A percentile compares a stretch with the other conserved stretches of the same genome.
Evolutionary conservation across 2,797 vertebrate species (phyloP).

Genomic region (Dicrostonyx torquatus): DNA sequence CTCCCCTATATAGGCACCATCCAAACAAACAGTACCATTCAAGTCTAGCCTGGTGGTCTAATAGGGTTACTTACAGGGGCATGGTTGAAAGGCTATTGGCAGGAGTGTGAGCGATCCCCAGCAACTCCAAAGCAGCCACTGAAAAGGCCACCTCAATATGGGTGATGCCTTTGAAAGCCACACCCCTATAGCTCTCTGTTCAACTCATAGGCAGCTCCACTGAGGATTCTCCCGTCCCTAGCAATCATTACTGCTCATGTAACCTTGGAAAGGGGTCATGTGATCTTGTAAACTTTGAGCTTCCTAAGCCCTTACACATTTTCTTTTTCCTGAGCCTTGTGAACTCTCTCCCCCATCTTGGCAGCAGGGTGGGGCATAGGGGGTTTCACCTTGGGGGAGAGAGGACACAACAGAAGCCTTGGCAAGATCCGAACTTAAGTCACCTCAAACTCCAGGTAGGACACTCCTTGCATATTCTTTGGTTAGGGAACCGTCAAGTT

Average conservation of each 20-base stretch:
- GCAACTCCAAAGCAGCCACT: not conserved
- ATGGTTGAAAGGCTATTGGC: not conserved
- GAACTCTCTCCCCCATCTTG: not conserved
- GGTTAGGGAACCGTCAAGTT: not conserved
- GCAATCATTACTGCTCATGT: not conserved
- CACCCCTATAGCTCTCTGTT: not conserved
- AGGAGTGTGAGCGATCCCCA: not conserved
- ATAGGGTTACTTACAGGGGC: not conserved
- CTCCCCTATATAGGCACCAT: not conserved
- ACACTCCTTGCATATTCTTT: not conserved
- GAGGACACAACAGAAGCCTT: not conserved
- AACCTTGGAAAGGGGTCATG: not conserved
- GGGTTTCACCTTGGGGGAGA: not conserved
- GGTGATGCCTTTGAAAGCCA: not conserved
- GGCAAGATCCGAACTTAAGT: not conserved
- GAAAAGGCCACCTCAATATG: not conserved
- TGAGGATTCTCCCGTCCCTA: not conserved
- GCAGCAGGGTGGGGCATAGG: not conserved
- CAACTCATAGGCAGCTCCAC: not conserved
- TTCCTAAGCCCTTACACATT: not conserved
- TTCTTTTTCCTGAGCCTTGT: not conserved
- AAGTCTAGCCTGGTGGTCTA: not conserved
- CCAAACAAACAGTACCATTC: not conserved
- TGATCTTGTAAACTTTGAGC: not conserved
- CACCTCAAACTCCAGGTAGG: not conserved